Evolutionary conservation across 1,140 invertebrate species (phyloP).

Genomic region (Lineus longissimus): DNA sequence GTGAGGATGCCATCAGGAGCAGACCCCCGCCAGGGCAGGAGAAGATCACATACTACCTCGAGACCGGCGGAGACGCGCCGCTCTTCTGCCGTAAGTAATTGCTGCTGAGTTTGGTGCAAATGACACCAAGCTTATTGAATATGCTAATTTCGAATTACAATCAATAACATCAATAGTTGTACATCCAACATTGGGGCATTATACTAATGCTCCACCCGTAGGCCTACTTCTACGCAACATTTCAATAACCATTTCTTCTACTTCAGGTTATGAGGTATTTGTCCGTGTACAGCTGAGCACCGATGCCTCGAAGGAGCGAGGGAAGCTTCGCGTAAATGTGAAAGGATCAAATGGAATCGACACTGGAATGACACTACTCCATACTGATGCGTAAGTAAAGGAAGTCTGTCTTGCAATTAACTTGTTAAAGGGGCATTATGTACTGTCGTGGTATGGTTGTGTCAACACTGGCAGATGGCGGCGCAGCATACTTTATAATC

Average conservation of each 20-base stretch:
- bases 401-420: background rate
- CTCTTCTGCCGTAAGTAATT: conserved; percentile 33
- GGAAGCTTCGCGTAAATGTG: background rate
- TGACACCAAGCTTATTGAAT: background rate
- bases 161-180: background rate
- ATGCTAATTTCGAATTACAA: background rate
- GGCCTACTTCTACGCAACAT: background rate
- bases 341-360: background rate
- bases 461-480: background rate
- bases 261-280: background rate
- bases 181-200: too few species aligned
- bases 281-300: background rate
- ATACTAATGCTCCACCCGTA: too few species aligned
- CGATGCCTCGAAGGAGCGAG: background rate
- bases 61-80: conserved; percentile 24
- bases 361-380: background rate
- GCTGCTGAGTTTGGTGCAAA: too few species aligned
- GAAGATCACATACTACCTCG: conserved; percentile 27
- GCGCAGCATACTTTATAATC: too few species aligned
- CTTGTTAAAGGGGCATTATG: background rate
- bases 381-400: background rate
- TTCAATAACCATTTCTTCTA: background rate
- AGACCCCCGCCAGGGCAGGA: background rate
- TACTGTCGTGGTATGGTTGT: background rate
- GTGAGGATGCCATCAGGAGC: conserved; percentile 31